Conservation (phyloP, 2,888 invertebrate species). For the Eledona agricola region DNA sequence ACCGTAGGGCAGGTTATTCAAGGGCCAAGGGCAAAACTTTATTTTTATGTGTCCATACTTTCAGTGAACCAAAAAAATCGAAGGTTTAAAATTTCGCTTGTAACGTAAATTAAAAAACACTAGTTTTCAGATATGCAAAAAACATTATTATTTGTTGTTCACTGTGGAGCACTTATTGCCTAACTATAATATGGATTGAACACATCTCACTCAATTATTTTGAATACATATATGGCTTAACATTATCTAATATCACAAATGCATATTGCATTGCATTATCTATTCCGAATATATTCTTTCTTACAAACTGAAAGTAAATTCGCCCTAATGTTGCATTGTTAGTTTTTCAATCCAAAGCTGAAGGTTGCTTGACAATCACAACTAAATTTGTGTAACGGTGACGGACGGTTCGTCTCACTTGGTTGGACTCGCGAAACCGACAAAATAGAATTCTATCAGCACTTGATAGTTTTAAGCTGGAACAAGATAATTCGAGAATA, state of each 20-base stretch:
- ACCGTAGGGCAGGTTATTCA: slow-evolving; percentile 62
- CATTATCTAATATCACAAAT: too few relatives aligned
- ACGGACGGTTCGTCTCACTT: slow-evolving; percentile 34
- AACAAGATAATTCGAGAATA: slow-evolving; percentile 32
- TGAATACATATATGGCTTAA: too few relatives aligned
- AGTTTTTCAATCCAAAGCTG: slow-evolving; percentile 37
- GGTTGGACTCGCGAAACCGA: slow-evolving; percentile 36
- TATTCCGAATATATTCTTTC: slow-evolving; percentile 16
- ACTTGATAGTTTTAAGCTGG: slow-evolving; percentile 39
- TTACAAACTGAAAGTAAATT: slow-evolving; percentile 28
- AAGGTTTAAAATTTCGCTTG: too few relatives aligned
- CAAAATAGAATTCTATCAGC: slow-evolving; percentile 37
- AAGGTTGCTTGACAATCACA: slow-evolving; percentile 44
- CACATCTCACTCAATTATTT: too few relatives aligned
- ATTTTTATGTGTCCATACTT: too few relatives aligned
- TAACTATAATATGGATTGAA: too few relatives aligned
- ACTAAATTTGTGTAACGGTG: slow-evolving; percentile 45
- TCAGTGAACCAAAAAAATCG: too few relatives aligned
- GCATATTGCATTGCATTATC: too few relatives aligned
- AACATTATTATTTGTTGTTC: too few relatives aligned
- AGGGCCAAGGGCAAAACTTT: slow-evolving; percentile 61
- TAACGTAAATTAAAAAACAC: too few relatives aligned
- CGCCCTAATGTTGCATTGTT: slow-evolving; percentile 35
- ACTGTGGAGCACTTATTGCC: too few relatives aligned
- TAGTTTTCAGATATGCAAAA: too few relatives aligned